These are phyloP conservation scores for Dichetophora obliterata DNA, from an alignment of 2,888 invertebrate species.

Conservation along the genomic window DNA sequence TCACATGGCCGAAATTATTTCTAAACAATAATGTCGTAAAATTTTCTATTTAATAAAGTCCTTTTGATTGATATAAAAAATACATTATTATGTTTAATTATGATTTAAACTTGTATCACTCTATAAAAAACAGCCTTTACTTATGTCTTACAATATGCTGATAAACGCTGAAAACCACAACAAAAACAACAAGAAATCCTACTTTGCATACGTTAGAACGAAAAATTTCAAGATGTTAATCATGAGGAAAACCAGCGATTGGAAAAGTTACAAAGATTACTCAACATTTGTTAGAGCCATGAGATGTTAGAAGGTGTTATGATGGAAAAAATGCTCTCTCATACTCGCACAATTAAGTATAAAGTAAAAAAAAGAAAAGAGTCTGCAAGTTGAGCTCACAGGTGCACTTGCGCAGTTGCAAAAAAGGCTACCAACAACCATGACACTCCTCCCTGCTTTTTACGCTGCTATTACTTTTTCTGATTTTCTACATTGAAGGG, in stretches of 20 bases:
- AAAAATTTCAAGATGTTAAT: slow-evolving; percentile 28
- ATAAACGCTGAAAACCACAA: background rate
- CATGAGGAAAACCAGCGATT: background rate
- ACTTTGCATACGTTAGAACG: slow-evolving; percentile 17
- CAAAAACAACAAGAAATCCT: background rate
- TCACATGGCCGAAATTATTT: no score
- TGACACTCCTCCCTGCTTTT: background rate
- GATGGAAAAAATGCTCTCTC: background rate
- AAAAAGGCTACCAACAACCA: background rate
- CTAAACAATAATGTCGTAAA: no score
- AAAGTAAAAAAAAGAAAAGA: background rate
- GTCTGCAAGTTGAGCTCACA: background rate
- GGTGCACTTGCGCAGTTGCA: background rate
- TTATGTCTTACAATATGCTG: no score
- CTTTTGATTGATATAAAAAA: no score
- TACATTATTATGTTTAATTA: no score
- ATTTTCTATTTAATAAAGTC: no score
- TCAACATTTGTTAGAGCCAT: slow-evolving; percentile 5
- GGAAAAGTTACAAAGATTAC: background rate
- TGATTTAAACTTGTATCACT: no score
- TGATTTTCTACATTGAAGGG: slow-evolving; percentile 22
- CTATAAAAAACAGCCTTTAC: no score
- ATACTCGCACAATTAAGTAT: background rate
- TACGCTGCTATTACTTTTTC: background rate
- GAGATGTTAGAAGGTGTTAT: background rate